phyloP scores from a whole-genome alignment of 2,797 vertebrate genomes.

The Epinephelus malabaricus region DNA sequence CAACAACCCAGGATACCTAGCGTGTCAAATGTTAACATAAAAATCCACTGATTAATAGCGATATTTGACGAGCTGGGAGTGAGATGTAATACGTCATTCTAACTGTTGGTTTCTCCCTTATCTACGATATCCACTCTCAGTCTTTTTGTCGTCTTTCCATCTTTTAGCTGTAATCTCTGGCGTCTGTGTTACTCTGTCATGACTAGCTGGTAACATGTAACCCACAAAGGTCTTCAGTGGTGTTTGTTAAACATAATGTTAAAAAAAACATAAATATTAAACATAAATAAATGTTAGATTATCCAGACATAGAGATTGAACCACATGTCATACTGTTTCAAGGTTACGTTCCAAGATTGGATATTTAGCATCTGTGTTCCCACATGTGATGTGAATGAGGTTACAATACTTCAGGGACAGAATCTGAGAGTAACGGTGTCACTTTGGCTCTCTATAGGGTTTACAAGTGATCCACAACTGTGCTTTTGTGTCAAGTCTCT shows the following conservation, averaged over 20 bases:
- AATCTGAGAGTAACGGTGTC: not conserved
- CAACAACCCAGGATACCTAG: too few relatives aligned
- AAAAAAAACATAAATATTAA: too few relatives aligned
- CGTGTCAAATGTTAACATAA: too few relatives aligned
- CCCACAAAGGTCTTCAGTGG: not conserved
- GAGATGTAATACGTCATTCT: not conserved
- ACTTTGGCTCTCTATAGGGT: constrained; percentile 5
- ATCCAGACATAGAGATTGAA: not conserved
- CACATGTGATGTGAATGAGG: too few relatives aligned
- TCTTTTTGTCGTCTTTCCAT: not conserved
- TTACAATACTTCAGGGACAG: too few relatives aligned
- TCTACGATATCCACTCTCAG: not conserved
- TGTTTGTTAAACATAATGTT: not conserved
- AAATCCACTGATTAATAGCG: too few relatives aligned
- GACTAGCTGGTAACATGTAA: not conserved
- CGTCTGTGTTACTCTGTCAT: not conserved
- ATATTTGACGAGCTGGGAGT: too few relatives aligned
- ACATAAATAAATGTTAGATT: not conserved
- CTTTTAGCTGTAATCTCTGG: not conserved
- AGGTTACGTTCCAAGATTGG: not conserved
- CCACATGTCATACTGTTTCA: not conserved
- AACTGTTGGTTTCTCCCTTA: not conserved
- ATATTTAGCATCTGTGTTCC: too few relatives aligned
- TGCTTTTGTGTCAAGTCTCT: not conserved
- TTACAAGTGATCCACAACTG: not conserved